phyloP scores from a whole-genome alignment of 1,140 invertebrate species.

The Sweltsa coloradensis region DNA sequence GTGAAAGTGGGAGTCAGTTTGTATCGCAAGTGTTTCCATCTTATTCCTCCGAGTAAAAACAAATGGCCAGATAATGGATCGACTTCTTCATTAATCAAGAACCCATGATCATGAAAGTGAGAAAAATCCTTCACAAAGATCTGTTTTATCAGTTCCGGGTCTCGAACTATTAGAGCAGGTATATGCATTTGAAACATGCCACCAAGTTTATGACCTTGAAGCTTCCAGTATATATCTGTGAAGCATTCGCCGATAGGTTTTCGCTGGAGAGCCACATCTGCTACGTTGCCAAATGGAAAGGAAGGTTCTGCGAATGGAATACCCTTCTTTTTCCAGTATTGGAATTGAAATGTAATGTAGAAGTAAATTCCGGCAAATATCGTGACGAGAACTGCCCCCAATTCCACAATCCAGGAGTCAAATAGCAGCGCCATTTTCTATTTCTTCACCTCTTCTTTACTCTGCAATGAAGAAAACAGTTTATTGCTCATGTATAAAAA shows the following conservation, averaged over 20 bases:
- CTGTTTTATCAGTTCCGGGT: conserved; percentile 37
- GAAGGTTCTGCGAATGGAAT: conserved; percentile 18
- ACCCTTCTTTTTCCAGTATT: conserved; percentile 22
- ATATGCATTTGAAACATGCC: neutral
- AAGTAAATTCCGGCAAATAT: conserved; percentile 5
- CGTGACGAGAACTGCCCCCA: neutral
- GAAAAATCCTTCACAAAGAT: conserved; percentile 45
- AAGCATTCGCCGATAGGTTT: conserved; percentile 13
- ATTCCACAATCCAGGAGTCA: neutral
- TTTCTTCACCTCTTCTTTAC: no score
- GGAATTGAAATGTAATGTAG: conserved; percentile 20
- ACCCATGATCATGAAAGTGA: conserved; percentile 39
- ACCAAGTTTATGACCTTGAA: neutral
- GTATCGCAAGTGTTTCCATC: conserved; percentile 34
- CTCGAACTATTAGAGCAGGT: conserved; percentile 25
- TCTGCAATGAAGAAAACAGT: no score
- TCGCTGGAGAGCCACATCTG: neutral
- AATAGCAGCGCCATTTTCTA: conserved; percentile 1
- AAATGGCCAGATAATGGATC: conserved; percentile 9
- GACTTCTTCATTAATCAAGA: conserved; percentile 34
- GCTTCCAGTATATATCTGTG: neutral
- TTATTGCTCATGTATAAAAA: no score
- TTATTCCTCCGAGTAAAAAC: conserved; percentile 8
- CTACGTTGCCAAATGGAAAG: conserved; percentile 17
- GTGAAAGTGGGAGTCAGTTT: conserved; percentile 36